Base-by-base conservation (phyloP, 2,797 vertebrate genomes). In the Sebastes oblongus region DNA sequence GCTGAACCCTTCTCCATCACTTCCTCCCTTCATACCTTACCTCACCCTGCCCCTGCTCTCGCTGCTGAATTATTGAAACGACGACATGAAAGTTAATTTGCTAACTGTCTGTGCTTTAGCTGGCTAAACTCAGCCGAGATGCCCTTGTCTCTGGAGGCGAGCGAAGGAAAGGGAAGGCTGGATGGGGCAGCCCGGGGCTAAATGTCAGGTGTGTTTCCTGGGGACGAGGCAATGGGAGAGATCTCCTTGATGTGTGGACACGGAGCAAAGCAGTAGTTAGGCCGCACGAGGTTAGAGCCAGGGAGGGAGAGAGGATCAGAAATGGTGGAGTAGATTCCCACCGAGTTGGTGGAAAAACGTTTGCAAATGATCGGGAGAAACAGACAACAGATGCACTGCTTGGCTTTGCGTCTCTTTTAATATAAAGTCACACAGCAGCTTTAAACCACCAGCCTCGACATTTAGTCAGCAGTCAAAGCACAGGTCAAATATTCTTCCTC, bases 81-180 rank as follows among this genome's bases (percentile, higher is more conserved):
- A 92, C 92, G 94, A 95, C 94, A 94, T 91, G 93, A 92, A 93
- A 92, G 93, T 94, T 95, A 91, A 95, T 96, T 95, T 94, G 93
- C 93, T 92, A 95, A 94, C 94, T 94, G 95, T 94, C 92, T 86
- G 93, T 78, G 91, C 91, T 94, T 94, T 92, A 92, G 93, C 92
- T 91, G 90, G 89, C 93, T 94, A 93, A 95, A 93, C 93, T 93
- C 87, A 80, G 87, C 89, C 72, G 85, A 87, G 90, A 84, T 90
- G 91, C 90, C 87, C 90, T 91, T 80, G 92, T 94, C 94, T 94
- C 93, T 89, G 90, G 90, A 93, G 92, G 89, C 89, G 22, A 84
- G 66, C 12, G 58, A 46, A 42, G 76, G 81, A 54, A 62, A 77
- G 81, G 60, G 81, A 78, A 82, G 86, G 86, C 82, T 55, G 72